A percentile compares a stretch with the other conserved stretches of the same genome.
Evolutionary conservation across 2,797 vertebrate genomes (phyloP).

Genomic region (Melopsittacus undulatus): DNA sequence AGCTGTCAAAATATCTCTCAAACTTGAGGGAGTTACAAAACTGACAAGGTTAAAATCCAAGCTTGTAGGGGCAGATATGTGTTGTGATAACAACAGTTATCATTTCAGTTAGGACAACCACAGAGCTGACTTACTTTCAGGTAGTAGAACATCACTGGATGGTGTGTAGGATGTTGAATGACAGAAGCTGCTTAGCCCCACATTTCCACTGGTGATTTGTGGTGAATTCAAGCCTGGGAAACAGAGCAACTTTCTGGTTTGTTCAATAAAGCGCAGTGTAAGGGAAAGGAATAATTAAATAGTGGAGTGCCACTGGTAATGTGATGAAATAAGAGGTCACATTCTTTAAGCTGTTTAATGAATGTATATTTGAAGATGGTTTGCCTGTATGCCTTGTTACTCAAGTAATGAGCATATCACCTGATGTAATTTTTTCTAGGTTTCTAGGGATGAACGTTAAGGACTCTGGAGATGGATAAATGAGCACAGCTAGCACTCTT

Average conservation of each 20-base stretch:
- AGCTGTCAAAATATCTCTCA: neutral
- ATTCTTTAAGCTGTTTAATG: neutral
- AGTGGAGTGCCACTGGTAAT: neutral
- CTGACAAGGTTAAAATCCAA: neutral
- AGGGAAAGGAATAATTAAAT: neutral
- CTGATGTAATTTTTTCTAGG: neutral
- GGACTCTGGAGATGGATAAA: neutral
- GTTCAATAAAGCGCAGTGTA: neutral
- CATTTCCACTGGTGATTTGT: neutral
- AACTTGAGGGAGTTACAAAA: neutral
- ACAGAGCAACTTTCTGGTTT: neutral
- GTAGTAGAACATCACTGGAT: fast-evolving
- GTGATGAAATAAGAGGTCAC: neutral
- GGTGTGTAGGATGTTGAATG: neutral
- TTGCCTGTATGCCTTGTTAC: neutral
- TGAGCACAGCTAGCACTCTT: neutral
- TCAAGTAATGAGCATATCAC: neutral
- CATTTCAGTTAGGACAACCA: neutral
- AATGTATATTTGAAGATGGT: neutral
- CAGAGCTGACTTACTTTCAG: neutral
- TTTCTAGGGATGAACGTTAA: neutral
- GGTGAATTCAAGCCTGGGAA: neutral
- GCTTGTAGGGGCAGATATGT: neutral
- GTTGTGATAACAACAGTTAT: neutral
- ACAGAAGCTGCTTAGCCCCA: neutral